Evolutionary conservation across 2,797 vertebrate genomes (phyloP).

Genomic region (Sebastes flavidus): DNA sequence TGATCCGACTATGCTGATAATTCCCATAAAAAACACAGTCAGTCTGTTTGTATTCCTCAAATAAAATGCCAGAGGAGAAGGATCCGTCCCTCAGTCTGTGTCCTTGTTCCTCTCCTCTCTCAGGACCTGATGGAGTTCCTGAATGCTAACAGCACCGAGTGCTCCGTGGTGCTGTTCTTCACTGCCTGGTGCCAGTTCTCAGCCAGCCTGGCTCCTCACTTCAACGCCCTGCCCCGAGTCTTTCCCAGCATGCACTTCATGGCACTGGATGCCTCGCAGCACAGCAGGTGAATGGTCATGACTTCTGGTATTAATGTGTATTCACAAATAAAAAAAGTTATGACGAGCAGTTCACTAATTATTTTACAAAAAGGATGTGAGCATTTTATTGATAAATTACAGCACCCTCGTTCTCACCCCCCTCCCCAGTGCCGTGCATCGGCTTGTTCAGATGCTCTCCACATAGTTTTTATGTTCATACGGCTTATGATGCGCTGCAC

Average conservation of each 20-base stretch:
- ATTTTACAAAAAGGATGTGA: too few relatives aligned
- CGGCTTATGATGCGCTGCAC: too few relatives aligned
- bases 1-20: background rate
- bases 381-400: too few relatives aligned
- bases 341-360: too few relatives aligned
- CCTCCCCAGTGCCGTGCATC: fast-evolving
- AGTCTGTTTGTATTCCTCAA: background rate
- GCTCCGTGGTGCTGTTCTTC: conserved; percentile 94
- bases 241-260: conserved; percentile 94
- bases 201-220: conserved; percentile 92
- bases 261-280: conserved; percentile 95
- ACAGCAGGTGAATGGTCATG: conserved; percentile 88
- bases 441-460: too few relatives aligned
- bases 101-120: background rate
- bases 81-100: background rate
- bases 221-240: conserved; percentile 92
- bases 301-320: background rate
- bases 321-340: background rate
- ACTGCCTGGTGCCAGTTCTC: conserved; percentile 97
- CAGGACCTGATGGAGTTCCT: conserved; percentile 98
- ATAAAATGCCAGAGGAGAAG: background rate
- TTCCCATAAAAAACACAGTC: background rate
- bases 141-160: conserved; percentile 92
- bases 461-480: too few relatives aligned
- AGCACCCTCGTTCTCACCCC: too few relatives aligned